A percentile compares a stretch with the other conserved stretches of the same genome.
Evolutionary conservation across 2,888 invertebrate species (phyloP).

Genomic region (Philereme vetulata): DNA sequence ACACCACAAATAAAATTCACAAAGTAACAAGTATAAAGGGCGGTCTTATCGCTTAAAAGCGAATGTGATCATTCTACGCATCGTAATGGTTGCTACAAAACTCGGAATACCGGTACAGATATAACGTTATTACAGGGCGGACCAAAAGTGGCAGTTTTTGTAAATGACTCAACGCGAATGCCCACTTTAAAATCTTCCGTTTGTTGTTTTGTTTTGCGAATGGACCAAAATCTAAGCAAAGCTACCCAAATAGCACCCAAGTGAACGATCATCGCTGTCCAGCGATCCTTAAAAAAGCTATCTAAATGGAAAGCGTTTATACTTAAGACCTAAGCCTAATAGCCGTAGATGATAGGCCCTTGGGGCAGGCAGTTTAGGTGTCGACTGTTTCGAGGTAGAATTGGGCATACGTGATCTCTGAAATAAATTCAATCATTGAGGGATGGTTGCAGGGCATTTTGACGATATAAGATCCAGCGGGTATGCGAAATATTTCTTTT

Average conservation of each 20-base stretch:
- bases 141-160: no score
- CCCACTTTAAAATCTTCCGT: neutral
- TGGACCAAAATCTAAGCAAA: constrained; percentile 35
- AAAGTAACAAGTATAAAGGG: no score
- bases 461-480: no score
- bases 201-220: neutral
- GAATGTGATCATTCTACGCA: no score
- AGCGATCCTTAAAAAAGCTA: constrained; percentile 51
- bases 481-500: no score
- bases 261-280: constrained; percentile 33
- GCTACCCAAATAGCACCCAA: constrained; percentile 22
- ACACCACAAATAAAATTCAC: no score
- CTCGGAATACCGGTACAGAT: no score
- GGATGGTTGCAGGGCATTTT: no score
- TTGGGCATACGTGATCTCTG: constrained; percentile 3
- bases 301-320: constrained; percentile 57
- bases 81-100: no score
- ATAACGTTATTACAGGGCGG: no score
- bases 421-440: neutral
- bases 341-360: constrained; percentile 16
- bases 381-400: constrained; percentile 7
- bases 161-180: neutral
- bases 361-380: constrained; percentile 11
- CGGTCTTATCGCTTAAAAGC: no score
- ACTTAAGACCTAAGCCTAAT: constrained; percentile 22